Conservation (phyloP, 2,797 vertebrate species). For the Scolopax rusticola region DNA sequence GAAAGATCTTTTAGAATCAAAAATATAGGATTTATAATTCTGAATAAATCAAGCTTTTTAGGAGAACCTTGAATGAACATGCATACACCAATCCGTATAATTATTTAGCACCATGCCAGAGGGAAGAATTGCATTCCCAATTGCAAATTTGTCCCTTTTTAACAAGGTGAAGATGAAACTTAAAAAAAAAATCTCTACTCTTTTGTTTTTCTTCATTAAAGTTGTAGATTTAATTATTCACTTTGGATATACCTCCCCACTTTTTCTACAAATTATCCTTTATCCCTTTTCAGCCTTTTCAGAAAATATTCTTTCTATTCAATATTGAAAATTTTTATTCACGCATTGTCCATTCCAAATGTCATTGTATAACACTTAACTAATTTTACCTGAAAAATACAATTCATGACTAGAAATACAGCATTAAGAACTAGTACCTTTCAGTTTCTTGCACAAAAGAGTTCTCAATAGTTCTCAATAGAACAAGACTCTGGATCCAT, state of each 20-base stretch:
- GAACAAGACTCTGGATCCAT: neutral
- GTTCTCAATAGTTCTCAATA: neutral
- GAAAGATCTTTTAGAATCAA: slow-evolving; percentile 3
- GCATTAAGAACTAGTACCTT: neutral
- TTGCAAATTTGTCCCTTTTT: neutral
- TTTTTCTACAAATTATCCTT: neutral
- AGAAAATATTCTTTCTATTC: neutral
- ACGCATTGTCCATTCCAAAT: neutral
- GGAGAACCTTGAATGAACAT: neutral
- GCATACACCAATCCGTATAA: neutral
- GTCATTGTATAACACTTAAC: neutral
- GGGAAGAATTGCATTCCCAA: neutral
- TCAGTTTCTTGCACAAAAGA: neutral
- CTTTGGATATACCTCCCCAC: neutral
- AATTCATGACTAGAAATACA: neutral
- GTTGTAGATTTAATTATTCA: neutral
- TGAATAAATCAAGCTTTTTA: neutral
- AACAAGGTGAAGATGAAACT: neutral
- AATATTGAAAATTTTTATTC: neutral
- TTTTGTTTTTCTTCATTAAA: neutral
- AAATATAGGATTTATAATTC: neutral
- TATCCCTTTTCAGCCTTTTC: neutral
- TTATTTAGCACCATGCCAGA: neutral
- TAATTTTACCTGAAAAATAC: neutral
- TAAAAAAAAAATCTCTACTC: neutral